Evolutionary conservation across 2,113 vertebrate genomes (phyloP).

Genomic region (Rhinoderma darwinii): DNA sequence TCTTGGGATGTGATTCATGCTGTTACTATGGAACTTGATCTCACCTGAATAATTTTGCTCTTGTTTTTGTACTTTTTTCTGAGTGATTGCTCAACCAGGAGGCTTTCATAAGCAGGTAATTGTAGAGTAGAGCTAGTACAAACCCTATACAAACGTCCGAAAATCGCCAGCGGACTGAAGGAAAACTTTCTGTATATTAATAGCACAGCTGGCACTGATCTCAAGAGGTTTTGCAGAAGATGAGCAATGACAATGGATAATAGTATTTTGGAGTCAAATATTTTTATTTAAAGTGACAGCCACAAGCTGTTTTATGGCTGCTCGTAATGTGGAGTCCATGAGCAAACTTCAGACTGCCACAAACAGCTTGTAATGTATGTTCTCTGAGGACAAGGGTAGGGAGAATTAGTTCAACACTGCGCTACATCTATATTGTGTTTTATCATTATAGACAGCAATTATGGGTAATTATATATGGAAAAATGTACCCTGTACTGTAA

Average conservation of each 20-base stretch:
- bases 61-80: conserved; percentile 47
- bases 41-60: conserved; percentile 30
- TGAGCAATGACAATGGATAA: neutral
- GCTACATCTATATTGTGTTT: no score
- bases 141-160: neutral
- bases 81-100: conserved; percentile 47
- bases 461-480: no score
- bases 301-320: no score
- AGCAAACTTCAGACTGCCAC: no score
- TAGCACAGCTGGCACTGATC: neutral
- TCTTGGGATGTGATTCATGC: conserved; percentile 21
- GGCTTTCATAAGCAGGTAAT: conserved; percentile 40
- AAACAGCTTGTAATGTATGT: no score
- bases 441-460: no score
- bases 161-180: neutral
- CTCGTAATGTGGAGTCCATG: no score
- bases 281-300: no score
- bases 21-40: conserved; percentile 39
- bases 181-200: neutral
- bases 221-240: neutral
- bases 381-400: no score
- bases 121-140: neutral
- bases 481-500: no score
- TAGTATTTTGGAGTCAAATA: neutral
- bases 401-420: no score